Conservation (phyloP, 2,797 vertebrate species). For the Heterohyrax brucei region DNA sequence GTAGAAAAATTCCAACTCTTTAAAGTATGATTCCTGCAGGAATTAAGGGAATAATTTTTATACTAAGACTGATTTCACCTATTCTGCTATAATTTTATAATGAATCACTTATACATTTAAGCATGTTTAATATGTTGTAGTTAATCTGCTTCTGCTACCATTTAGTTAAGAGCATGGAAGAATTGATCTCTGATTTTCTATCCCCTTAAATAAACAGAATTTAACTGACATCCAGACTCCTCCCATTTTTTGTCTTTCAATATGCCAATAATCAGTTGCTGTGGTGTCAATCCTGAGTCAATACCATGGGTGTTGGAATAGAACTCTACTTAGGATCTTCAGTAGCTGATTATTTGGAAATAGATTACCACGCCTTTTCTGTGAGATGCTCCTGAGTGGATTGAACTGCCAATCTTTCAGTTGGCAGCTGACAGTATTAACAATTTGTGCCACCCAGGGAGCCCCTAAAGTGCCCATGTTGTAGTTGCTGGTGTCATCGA, state of each 20-base stretch:
- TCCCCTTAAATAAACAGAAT: background rate
- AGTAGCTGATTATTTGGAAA: no score
- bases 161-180: background rate
- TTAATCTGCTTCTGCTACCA: background rate
- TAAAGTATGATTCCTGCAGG: background rate
- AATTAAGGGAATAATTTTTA: background rate
- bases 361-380: no score
- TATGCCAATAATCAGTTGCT: background rate
- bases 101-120: background rate
- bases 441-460: no score
- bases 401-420: no score
- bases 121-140: conserved; percentile 11
- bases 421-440: no score
- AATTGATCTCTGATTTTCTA: background rate
- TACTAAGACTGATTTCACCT: conserved; percentile 28
- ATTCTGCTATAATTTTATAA: conserved; percentile 28
- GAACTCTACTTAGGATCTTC: no score
- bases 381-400: no score
- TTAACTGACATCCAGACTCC: conserved; percentile 22
- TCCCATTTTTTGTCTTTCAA: background rate
- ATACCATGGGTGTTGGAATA: no score
- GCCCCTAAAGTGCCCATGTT: no score
- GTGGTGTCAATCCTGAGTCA: no score
- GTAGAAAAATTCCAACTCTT: conserved; percentile 20
- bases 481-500: no score